Conservation (phyloP, 2,113 vertebrate species). For the Toxostoma redivivum region DNA sequence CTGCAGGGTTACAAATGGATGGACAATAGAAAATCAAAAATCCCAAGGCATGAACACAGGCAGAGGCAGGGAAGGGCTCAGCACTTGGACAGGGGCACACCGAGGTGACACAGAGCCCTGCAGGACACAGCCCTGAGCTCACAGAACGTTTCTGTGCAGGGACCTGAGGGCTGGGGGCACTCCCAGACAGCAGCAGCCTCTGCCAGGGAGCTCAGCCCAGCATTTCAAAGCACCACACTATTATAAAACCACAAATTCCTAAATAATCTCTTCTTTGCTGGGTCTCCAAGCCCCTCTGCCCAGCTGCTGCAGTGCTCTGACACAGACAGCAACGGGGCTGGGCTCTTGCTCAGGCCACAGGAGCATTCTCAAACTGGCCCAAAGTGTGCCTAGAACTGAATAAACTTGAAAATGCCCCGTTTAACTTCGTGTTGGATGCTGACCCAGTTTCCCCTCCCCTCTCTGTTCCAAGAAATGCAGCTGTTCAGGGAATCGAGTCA, state of each 20-base stretch:
- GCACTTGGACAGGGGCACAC: rapidly evolving
- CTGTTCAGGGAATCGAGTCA: not conserved
- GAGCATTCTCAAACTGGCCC: not conserved
- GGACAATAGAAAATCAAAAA: rapidly evolving
- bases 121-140: not conserved
- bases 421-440: rapidly evolving
- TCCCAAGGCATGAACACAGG: not conserved
- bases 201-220: not conserved
- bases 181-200: not conserved
- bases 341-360: not conserved
- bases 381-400: not conserved
- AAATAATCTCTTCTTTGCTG: not conserved
- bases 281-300: not conserved
- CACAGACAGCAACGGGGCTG: not conserved
- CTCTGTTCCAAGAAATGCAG: not conserved
- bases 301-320: not conserved
- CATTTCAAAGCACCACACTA: not conserved
- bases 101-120: not conserved
- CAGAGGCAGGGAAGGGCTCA: not conserved
- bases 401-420: not conserved
- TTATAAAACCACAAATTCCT: not conserved
- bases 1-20: rapidly evolving
- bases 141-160: rapidly evolving
- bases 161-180: not conserved
- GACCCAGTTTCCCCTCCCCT: not conserved